Evolutionary conservation across 2,888 invertebrate species (phyloP).

Genomic region (Ophion slaviceki): DNA sequence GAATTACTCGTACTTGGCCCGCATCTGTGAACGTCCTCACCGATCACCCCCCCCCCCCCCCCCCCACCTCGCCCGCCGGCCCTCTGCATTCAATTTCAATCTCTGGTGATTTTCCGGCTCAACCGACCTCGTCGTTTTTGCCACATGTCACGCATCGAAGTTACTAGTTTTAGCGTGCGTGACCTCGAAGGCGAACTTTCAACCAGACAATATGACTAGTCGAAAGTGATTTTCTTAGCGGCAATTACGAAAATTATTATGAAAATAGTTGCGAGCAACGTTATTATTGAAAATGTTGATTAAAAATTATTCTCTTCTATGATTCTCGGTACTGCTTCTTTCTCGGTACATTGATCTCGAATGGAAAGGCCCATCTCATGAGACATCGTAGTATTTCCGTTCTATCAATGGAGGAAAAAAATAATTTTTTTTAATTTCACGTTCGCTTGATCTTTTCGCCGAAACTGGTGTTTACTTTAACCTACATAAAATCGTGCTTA

Average conservation of each 20-base stretch:
- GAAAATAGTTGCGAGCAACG: no score
- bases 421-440: neutral
- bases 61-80: slow-evolving; percentile 13
- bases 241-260: no score
- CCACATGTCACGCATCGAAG: neutral
- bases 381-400: neutral
- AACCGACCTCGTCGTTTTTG: slow-evolving; percentile 36
- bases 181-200: slow-evolving; percentile 17
- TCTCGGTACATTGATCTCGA: neutral
- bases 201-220: slow-evolving; percentile 10
- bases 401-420: slow-evolving; percentile 3
- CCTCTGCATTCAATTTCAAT: slow-evolving; percentile 42
- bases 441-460: slow-evolving; percentile 7
- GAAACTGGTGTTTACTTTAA: neutral
- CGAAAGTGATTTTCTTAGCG: neutral
- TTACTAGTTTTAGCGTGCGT: neutral
- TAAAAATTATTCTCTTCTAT: neutral
- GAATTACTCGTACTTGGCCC: slow-evolving; percentile 63
- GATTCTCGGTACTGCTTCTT: neutral
- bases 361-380: neutral
- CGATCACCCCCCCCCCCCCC: slow-evolving; percentile 7
- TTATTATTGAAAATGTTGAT: no score
- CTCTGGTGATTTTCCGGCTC: slow-evolving; percentile 48
- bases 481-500: neutral
- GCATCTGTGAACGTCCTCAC: slow-evolving; percentile 59